Evolutionary conservation across 2,888 invertebrate species (phyloP).

Genomic region (Heliconius aoede): DNA sequence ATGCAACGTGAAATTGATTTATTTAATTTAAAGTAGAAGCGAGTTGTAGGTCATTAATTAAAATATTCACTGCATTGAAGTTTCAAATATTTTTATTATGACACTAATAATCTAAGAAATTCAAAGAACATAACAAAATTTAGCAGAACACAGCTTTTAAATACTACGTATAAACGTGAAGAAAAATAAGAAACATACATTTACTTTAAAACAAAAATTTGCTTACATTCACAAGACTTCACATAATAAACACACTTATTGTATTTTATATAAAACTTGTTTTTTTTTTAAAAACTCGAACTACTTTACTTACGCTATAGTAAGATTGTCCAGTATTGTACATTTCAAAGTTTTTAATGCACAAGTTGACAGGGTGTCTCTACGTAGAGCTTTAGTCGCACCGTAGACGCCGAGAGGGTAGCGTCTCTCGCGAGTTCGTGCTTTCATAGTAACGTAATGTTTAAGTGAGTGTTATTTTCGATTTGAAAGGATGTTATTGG

Average conservation of each 20-base stretch:
- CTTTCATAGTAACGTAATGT: conserved; percentile 33
- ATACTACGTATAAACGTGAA: no score
- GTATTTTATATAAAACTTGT: conserved; percentile 8
- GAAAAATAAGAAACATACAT: not conserved
- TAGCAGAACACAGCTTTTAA: no score
- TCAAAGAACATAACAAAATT: no score
- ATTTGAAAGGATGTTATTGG: conserved; percentile 41
- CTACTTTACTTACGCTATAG: conserved; percentile 1
- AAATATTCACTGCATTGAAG: no score
- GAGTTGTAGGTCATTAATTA: no score
- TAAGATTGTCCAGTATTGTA: conserved; percentile 50
- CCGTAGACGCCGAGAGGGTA: conserved; percentile 46
- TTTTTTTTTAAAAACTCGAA: conserved; percentile 23
- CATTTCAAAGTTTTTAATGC: conserved; percentile 54
- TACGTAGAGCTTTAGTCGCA: conserved; percentile 52
- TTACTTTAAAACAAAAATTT: conserved; percentile 34
- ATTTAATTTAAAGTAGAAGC: no score
- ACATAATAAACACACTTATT: conserved; percentile 34
- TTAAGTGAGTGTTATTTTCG: conserved; percentile 46
- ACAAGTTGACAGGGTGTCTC: conserved; percentile 56
- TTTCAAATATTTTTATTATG: no score
- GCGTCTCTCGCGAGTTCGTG: conserved; percentile 45
- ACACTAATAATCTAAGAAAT: no score
- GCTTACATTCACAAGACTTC: conserved; percentile 38
- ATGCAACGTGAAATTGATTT: no score